phyloP scores from a whole-genome alignment of 2,888 invertebrate species.

The Andrena fulva region DNA sequence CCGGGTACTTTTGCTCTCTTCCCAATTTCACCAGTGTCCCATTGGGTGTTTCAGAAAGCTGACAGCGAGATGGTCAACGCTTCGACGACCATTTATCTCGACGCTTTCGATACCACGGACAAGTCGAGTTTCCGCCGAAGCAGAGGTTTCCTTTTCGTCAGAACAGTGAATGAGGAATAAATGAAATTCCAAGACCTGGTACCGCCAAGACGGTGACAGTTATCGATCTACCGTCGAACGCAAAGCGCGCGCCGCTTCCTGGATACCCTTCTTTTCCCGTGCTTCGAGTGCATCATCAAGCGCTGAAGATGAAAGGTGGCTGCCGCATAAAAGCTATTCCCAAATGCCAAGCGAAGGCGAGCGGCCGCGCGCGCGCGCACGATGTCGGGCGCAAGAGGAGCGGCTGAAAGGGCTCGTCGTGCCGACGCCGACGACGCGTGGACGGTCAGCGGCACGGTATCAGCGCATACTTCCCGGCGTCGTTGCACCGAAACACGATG shows the following conservation, averaged over 20 bases:
- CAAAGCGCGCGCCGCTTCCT: constrained; percentile 44
- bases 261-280: constrained; percentile 65
- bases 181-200: background rate
- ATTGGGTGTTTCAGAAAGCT: no score
- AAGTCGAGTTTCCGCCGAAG: no score
- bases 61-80: no score
- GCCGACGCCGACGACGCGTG: constrained; percentile 39
- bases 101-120: no score
- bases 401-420: constrained; percentile 65
- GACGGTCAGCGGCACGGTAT: constrained; percentile 66
- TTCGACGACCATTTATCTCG: no score
- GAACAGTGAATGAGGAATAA: background rate
- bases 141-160: background rate
- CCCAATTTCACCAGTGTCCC: background rate
- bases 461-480: constrained; percentile 55
- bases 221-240: constrained; percentile 35
- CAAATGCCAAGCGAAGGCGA: constrained; percentile 78
- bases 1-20: constrained; percentile 8
- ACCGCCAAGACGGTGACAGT: background rate
- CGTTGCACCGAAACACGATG: constrained; percentile 61
- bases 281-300: constrained; percentile 79
- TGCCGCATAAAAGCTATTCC: constrained; percentile 82
- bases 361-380: constrained; percentile 52
- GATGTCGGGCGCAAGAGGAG: constrained; percentile 8
- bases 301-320: constrained; percentile 80